Evolutionary conservation across 2,113 vertebrate species (phyloP).

Genomic region (Mungos mungo): DNA sequence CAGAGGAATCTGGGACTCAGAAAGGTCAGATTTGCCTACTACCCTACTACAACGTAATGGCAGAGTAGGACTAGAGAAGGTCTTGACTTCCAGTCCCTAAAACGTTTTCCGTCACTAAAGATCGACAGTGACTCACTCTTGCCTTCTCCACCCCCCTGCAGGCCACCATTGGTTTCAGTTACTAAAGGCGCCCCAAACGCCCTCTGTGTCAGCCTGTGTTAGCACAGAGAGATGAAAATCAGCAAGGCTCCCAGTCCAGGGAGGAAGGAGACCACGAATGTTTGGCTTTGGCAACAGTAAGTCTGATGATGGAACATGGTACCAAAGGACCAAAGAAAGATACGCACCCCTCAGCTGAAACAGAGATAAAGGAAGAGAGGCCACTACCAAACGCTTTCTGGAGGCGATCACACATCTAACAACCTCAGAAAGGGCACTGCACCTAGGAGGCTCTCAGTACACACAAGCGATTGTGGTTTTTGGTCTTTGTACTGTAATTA

Average conservation of each 20-base stretch:
- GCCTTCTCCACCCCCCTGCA: background rate
- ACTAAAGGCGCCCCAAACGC: background rate
- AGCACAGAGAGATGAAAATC: background rate
- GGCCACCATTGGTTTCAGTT: background rate
- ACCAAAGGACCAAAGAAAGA: too few species aligned
- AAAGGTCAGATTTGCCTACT: background rate
- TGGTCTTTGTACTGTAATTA: background rate
- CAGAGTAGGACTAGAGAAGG: background rate
- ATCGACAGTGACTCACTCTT: background rate
- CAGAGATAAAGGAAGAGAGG: background rate
- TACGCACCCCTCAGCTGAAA: background rate
- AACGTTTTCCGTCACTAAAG: background rate
- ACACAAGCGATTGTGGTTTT: background rate
- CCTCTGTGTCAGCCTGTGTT: background rate
- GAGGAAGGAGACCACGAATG: background rate
- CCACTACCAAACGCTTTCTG: background rate
- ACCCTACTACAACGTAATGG: background rate
- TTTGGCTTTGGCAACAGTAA: background rate
- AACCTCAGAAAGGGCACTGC: background rate
- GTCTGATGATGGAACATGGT: background rate
- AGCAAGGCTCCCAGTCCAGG: background rate
- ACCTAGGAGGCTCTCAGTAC: background rate
- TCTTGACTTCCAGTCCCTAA: background rate
- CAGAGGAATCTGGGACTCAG: background rate
- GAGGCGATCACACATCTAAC: fast-evolving